These are phyloP conservation scores for Hartigia nigra DNA, from an alignment of 2,888 invertebrate genomes.

Conservation along the genomic window DNA sequence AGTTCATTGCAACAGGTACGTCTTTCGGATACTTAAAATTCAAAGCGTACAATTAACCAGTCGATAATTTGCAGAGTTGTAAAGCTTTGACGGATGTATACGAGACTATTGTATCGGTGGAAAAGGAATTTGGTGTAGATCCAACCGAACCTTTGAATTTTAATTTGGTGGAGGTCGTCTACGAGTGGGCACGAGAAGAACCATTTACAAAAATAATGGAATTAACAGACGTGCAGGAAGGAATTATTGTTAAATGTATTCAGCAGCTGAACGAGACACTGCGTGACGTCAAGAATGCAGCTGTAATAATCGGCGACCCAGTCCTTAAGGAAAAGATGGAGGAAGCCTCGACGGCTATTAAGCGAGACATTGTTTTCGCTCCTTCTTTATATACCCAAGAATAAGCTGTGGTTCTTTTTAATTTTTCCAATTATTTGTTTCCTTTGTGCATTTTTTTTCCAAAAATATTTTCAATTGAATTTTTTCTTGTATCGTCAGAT, in stretches of 20 bases:
- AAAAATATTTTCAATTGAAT: too few relatives aligned
- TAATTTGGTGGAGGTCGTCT: slow-evolving; percentile 92
- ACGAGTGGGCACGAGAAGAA: slow-evolving; percentile 94
- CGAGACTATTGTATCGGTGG: slow-evolving; percentile 74
- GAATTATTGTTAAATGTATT: slow-evolving; percentile 96
- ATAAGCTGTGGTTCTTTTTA: slow-evolving; percentile 24
- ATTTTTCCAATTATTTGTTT: background rate
- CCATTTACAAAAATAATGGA: slow-evolving; percentile 94
- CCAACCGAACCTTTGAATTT: slow-evolving; percentile 82
- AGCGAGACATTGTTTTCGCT: slow-evolving; percentile 97
- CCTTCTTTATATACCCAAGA: slow-evolving; percentile 90
- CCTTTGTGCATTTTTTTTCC: too few relatives aligned
- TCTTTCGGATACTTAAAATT: background rate
- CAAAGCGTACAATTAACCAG: background rate
- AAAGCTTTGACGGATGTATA: slow-evolving; percentile 78
- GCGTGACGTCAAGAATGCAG: slow-evolving; percentile 91
- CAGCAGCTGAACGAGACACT: slow-evolving; percentile 95
- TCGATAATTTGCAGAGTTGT: slow-evolving; percentile 71
- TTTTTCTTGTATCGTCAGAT: background rate
- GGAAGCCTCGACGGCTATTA: slow-evolving; percentile 91
- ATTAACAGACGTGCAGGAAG: slow-evolving; percentile 95
- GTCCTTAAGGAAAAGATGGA: slow-evolving; percentile 94
- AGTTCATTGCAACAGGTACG: slow-evolving; percentile 67
- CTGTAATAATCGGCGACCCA: slow-evolving; percentile 92
- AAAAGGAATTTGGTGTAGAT: slow-evolving; percentile 68